Evolutionary conservation across 2,113 vertebrate species (phyloP).

Genomic region (Hyperoodon ampullatus): DNA sequence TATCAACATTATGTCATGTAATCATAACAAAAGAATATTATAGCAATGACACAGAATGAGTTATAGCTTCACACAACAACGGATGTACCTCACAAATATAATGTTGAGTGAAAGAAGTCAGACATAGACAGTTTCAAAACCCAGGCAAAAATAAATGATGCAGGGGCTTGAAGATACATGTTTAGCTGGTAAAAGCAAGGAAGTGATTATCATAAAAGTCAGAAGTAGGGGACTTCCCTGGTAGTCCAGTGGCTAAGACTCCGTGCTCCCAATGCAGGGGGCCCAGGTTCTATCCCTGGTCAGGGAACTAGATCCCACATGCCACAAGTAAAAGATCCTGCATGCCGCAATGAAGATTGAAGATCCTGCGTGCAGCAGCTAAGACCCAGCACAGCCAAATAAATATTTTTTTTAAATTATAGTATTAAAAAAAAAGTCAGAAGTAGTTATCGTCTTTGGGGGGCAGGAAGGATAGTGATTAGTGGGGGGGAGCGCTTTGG

Average conservation of each 20-base stretch:
- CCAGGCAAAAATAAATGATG: background rate
- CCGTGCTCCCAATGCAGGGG: too few species aligned
- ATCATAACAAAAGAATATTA: background rate
- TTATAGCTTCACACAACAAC: background rate
- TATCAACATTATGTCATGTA: background rate
- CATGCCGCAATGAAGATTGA: too few species aligned
- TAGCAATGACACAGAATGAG: background rate
- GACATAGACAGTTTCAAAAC: background rate
- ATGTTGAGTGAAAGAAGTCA: background rate
- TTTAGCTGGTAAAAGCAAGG: background rate
- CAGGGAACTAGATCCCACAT: too few species aligned
- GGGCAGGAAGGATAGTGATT: background rate
- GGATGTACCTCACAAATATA: background rate
- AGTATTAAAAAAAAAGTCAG: background rate
- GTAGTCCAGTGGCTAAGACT: too few species aligned
- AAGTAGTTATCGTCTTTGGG: background rate
- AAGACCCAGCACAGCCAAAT: too few species aligned
- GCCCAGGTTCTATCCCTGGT: too few species aligned
- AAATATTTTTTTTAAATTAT: too few species aligned
- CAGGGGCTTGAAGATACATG: background rate
- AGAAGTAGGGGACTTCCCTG: background rate
- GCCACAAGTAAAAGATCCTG: too few species aligned
- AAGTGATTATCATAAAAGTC: background rate
- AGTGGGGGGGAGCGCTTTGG: background rate
- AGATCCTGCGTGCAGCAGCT: too few species aligned